These are phyloP conservation scores for Rhinella marina DNA, from an alignment of 2,797 vertebrate species.

Conservation along the genomic window DNA sequence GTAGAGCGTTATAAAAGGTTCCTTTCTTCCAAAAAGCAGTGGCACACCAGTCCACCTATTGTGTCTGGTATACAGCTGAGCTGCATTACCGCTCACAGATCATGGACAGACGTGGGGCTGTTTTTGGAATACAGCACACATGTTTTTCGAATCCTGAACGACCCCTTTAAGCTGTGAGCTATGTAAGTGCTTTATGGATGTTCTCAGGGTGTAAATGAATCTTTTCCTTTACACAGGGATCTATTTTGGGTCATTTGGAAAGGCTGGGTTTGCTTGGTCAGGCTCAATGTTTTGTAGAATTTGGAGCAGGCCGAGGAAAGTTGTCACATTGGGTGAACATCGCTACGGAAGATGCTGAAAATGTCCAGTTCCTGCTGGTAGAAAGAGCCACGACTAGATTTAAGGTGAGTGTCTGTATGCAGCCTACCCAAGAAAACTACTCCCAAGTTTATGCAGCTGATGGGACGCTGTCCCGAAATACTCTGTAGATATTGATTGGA, in stretches of 20 bases:
- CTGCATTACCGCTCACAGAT: too few relatives aligned
- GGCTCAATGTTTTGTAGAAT: constrained; percentile 90
- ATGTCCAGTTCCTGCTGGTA: constrained; percentile 89
- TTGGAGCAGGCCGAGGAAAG: constrained; percentile 94
- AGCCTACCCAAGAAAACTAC: background rate
- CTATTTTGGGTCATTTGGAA: constrained; percentile 92
- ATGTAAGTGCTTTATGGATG: too few relatives aligned
- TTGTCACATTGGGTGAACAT: constrained; percentile 93
- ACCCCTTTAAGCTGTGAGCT: too few relatives aligned
- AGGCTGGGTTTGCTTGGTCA: constrained; percentile 83
- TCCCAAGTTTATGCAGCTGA: too few relatives aligned
- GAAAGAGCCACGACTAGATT: constrained; percentile 92
- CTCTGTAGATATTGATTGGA: too few relatives aligned
- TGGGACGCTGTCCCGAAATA: too few relatives aligned
- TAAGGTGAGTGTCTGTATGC: constrained; percentile 77
- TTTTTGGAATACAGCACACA: too few relatives aligned
- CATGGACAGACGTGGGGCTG: too few relatives aligned
- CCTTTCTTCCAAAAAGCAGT: too few relatives aligned
- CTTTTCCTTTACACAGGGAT: constrained; percentile 77
- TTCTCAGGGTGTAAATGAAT: background rate
- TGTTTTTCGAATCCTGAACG: background rate
- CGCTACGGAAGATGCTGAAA: constrained; percentile 79
- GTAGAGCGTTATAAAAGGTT: too few relatives aligned
- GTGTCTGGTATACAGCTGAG: too few relatives aligned
- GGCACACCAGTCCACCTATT: too few relatives aligned